Conservation (phyloP, 2,888 invertebrate species). For the Lysandra coridon region DNA sequence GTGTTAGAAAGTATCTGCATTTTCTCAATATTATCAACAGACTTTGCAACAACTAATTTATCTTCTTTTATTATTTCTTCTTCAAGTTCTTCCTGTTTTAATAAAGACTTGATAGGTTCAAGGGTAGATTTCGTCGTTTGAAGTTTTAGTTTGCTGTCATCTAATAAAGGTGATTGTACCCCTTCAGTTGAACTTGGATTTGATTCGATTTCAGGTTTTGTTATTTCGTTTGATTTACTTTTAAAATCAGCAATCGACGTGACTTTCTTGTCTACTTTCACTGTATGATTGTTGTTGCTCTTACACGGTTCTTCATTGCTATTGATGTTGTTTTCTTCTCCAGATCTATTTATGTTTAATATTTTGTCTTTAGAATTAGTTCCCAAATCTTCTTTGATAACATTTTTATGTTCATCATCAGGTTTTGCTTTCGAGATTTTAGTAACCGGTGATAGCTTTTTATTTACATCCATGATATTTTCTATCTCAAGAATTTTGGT, state of each 20-base stretch:
- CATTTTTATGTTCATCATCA: background rate
- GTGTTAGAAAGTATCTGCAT: background rate
- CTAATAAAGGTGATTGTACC: background rate
- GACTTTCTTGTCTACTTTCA: slow-evolving; percentile 28
- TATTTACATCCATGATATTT: background rate
- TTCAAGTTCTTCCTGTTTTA: background rate
- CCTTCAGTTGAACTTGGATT: background rate
- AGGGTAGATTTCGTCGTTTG: background rate
- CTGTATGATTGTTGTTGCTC: background rate
- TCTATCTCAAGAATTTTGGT: background rate
- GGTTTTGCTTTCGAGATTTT: background rate
- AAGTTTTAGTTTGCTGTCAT: background rate
- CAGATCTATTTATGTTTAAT: slow-evolving; percentile 27
- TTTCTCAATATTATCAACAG: background rate
- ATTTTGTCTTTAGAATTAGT: slow-evolving; percentile 36
- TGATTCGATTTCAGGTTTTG: background rate
- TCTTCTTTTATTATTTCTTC: background rate
- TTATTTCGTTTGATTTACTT: slow-evolving; percentile 20
- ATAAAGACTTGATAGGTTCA: background rate
- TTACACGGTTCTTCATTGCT: background rate
- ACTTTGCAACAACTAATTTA: background rate
- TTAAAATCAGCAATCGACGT: background rate
- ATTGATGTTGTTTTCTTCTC: background rate
- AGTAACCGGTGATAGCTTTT: background rate
- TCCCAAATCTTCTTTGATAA: slow-evolving; percentile 20